Evolutionary conservation across 2,797 vertebrate genomes (phyloP).

Genomic region (Tangara arthus): DNA sequence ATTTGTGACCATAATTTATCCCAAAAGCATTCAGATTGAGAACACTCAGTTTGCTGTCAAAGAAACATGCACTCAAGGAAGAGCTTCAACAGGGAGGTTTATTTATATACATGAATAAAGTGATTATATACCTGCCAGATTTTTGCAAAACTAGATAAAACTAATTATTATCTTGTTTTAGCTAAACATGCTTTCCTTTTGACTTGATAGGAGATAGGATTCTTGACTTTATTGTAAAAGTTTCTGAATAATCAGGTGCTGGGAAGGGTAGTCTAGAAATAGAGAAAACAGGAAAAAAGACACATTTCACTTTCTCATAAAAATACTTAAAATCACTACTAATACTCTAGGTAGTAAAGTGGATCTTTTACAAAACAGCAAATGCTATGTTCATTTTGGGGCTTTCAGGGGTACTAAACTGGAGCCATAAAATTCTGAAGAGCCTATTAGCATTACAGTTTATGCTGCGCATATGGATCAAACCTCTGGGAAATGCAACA

Average conservation of each 20-base stretch:
- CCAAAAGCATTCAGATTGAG: not conserved
- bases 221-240: not conserved
- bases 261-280: not conserved
- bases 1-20: not conserved
- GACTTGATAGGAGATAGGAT: not conserved
- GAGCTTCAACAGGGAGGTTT: not conserved
- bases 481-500: not conserved
- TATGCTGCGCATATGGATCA: not conserved
- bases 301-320: not conserved
- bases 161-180: not conserved
- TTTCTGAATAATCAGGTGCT: not conserved
- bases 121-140: not conserved
- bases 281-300: not conserved
- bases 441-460: not conserved
- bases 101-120: not conserved
- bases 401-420: not conserved
- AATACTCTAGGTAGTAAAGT: not conserved
- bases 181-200: not conserved
- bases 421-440: not conserved
- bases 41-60: not conserved
- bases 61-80: not conserved
- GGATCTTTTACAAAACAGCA: not conserved
- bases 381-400: not conserved
- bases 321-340: not conserved
- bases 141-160: not conserved